Percentiles rank a stretch among this genome's conserved stretches.
These are phyloP conservation scores for Magallana ariakensis DNA, from an alignment of 1,140 invertebrate species.

Conservation along the genomic window DNA sequence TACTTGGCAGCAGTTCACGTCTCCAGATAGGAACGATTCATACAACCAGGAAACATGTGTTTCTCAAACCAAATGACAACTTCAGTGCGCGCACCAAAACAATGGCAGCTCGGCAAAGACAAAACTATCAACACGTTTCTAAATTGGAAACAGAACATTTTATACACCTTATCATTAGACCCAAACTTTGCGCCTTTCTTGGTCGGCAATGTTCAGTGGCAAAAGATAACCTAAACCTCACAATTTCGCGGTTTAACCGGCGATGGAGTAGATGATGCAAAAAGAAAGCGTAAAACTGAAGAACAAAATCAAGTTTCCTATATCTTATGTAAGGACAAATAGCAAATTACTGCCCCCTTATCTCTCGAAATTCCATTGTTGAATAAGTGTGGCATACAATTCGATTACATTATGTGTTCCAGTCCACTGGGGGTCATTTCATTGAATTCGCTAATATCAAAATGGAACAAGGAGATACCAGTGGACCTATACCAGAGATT, in stretches of 20 bases:
- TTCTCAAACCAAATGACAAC: background rate
- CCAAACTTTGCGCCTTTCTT: conserved; percentile 38
- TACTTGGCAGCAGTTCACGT: too few relatives aligned
- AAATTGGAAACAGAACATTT: conserved; percentile 30
- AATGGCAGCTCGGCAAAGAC: conserved; percentile 38
- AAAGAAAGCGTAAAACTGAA: background rate
- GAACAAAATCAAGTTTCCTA: conserved; percentile 51
- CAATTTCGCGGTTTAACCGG: conserved; percentile 19
- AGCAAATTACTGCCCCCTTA: conserved; percentile 56
- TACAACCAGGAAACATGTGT: too few relatives aligned
- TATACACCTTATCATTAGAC: conserved; percentile 20
- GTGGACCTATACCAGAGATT: conserved; percentile 59
- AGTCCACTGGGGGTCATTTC: conserved; percentile 47
- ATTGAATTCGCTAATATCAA: conserved; percentile 19
- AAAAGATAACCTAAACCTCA: background rate
- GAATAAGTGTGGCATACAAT: conserved; percentile 55
- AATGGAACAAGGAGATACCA: conserved; percentile 52
- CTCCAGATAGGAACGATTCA: too few relatives aligned
- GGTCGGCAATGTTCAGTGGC: conserved; percentile 6
- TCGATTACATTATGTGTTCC: conserved; percentile 55
- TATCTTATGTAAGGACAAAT: conserved; percentile 56
- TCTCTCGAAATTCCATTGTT: conserved; percentile 55
- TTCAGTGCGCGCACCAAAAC: conserved; percentile 18
- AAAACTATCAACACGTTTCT: conserved; percentile 37
- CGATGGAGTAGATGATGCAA: conserved; percentile 28